Evolutionary conservation across 2,113 vertebrate species (phyloP), one percentile per base, ranked within the genome.

Genomic region (Archocentrus centrarchus): DNA sequence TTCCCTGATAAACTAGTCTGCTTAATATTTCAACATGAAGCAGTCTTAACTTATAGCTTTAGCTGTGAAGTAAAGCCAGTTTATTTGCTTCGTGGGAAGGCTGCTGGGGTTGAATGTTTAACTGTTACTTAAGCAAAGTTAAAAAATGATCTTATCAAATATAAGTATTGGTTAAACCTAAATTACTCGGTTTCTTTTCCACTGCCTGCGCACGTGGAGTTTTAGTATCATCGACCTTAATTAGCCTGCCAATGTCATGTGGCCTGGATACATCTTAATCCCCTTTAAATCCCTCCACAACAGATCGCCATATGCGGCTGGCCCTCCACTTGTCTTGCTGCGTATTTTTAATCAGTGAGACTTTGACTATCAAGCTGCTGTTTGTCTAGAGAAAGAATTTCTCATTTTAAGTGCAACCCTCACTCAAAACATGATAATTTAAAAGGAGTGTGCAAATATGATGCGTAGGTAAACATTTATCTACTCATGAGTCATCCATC

Each of bases 231-330:
- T 11, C 89, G 87, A 91, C 94, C 90, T 94, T 92, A 90, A 86
- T 76, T 80, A 84, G 80, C 88, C 59, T 87, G 77, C 70, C 86
- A 77, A 88, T 85, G 85, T 86, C 89, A 89, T 79, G 87, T 86
- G 84, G 77, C 79, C 64, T 80, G 73, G 66, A 80, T 61, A 30
- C 79, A 35, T 86, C 79, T 85, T 89, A 96, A 96, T 91, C 92
- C 95, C 88, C 62, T 85, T 88, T 91, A 93, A 96, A 88, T 88
- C 93, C 91, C 82, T 73, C 88, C 59, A 64, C 82, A 83, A 70
- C 92, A 90, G 94, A 91, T 93, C 93, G 92, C 83, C 84, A 58
- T 79, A 76, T 80, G 92, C 82, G 84, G 78, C 75, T 64, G 58
- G 20, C 27, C 39, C 58, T 82, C 10, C 4, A 2, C 44, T 62